A percentile compares a stretch with the other conserved stretches of the same genome.
These are phyloP conservation scores for Apamea epomidion DNA, from an alignment of 2,888 invertebrate species.

Conservation along the genomic window DNA sequence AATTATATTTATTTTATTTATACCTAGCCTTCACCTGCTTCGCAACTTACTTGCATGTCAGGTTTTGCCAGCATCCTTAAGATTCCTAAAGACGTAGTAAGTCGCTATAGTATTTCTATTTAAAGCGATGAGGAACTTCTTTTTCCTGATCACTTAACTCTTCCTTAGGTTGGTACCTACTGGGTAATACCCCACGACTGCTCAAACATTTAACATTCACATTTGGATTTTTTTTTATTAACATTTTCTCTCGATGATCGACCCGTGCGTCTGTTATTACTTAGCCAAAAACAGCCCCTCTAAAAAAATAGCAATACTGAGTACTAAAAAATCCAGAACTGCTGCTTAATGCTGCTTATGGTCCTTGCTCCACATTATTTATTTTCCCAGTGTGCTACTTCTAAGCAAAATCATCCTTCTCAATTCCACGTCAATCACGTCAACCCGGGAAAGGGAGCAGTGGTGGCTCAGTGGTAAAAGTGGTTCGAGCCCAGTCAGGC, in stretches of 20 bases:
- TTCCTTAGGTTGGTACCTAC: background rate
- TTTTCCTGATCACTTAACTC: background rate
- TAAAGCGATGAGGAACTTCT: background rate
- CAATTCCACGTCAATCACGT: background rate
- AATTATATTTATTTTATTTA: slow-evolving; percentile 39
- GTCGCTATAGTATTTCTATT: slow-evolving; percentile 16
- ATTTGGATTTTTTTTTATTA: too few species aligned
- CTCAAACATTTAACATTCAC: too few species aligned
- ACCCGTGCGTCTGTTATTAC: too few species aligned
- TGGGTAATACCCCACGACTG: too few species aligned
- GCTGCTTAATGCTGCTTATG: background rate
- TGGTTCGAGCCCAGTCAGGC: too few species aligned
- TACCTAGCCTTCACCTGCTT: slow-evolving; percentile 51
- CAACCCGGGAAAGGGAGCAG: too few species aligned
- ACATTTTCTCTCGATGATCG: background rate
- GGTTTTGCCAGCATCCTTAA: slow-evolving; percentile 32
- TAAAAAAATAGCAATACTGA: too few species aligned
- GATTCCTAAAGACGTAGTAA: slow-evolving; percentile 1
- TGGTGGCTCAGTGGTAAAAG: too few species aligned
- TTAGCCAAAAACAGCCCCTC: too few species aligned
- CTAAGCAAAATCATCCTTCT: background rate
- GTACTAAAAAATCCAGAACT: background rate
- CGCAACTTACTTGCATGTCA: slow-evolving; percentile 31
- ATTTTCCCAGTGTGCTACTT: background rate
- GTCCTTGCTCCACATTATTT: background rate